These are phyloP conservation scores for Hybos culiciformis DNA, from an alignment of 2,888 invertebrate genomes.

Conservation along the genomic window DNA sequence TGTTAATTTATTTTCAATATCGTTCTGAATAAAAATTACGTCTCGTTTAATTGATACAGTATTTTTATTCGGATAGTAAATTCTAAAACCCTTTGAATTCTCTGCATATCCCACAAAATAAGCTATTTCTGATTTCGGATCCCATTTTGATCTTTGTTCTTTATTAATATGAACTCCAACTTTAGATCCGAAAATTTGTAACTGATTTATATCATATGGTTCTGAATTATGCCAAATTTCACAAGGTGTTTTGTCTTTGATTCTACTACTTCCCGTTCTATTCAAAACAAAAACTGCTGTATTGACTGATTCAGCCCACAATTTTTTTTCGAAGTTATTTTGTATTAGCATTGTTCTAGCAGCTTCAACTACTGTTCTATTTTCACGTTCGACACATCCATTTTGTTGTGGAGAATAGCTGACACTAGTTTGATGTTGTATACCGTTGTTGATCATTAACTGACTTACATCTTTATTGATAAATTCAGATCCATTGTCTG, in stretches of 20 bases:
- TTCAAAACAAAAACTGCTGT: conserved; percentile 24
- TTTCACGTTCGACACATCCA: conserved; percentile 1
- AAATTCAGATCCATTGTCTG: conserved; percentile 5
- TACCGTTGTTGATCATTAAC: background rate
- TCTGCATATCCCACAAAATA: background rate
- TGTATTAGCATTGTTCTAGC: conserved; percentile 3
- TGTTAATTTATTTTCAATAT: no score
- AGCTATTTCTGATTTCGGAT: background rate
- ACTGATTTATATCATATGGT: conserved; percentile 8
- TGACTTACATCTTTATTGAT: background rate
- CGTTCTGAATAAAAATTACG: background rate
- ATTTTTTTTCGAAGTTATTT: conserved; percentile 12
- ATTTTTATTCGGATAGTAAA: background rate
- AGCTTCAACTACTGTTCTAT: conserved; percentile 3
- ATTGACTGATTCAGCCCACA: conserved; percentile 27
- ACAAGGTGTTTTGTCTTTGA: conserved; percentile 13
- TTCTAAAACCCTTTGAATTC: background rate
- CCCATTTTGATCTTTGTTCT: conserved; percentile 1
- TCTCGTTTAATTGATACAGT: background rate
- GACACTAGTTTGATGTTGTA: conserved; percentile 1
- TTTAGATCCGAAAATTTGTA: conserved; percentile 7
- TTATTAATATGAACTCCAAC: conserved; percentile 4
- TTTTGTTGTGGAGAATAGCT: conserved; percentile 3
- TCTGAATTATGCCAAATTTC: conserved; percentile 14
- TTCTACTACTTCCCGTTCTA: conserved; percentile 15